These are phyloP conservation scores for Charina bottae DNA, from an alignment of 2,113 vertebrate species.

Conservation along the genomic window DNA sequence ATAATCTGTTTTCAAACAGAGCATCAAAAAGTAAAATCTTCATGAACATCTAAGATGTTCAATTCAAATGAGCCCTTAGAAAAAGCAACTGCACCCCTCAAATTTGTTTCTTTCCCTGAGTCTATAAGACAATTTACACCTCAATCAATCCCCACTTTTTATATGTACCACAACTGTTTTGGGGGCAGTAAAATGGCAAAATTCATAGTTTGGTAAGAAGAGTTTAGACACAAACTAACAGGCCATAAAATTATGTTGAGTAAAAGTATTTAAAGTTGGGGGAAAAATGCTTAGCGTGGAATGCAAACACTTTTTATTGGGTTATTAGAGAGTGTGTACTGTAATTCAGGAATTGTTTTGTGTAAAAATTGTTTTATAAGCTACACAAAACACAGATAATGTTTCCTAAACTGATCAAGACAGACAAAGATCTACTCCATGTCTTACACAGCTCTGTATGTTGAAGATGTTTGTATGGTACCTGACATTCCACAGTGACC, in stretches of 20 bases:
- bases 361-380: background rate
- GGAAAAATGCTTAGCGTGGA: background rate
- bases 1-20: background rate
- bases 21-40: conserved; percentile 7
- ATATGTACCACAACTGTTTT: background rate
- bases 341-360: background rate
- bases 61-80: background rate
- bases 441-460: background rate
- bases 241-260: background rate
- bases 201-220: background rate
- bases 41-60: background rate
- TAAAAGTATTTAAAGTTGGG: background rate
- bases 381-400: background rate
- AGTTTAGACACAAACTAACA: background rate
- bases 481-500: background rate
- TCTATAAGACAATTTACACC: background rate
- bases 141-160: background rate
- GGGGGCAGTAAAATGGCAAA: background rate
- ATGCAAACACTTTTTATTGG: background rate
- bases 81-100: background rate
- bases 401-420: background rate
- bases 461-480: background rate
- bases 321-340: background rate
- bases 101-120: background rate
- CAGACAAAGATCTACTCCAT: background rate